Conservation (phyloP, 2,888 invertebrate genomes). For the Stegophylla sp. region DNA sequence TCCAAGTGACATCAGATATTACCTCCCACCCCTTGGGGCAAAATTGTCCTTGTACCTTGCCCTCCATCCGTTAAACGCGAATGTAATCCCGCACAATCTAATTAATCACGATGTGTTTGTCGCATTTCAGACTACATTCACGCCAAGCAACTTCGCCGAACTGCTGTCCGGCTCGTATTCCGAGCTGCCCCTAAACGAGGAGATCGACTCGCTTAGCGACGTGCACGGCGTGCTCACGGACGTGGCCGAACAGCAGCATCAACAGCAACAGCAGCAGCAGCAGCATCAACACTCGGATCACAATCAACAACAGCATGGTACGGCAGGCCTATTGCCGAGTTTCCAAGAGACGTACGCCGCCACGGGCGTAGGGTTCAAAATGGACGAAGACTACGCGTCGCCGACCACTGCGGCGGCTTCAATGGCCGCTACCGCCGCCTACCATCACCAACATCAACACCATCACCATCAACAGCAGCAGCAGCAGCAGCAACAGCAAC, state of each 20-base stretch:
- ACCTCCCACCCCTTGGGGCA: too few species aligned
- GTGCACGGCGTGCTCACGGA: conserved; percentile 41
- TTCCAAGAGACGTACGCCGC: conserved; percentile 80
- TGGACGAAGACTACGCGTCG: conserved; percentile 79
- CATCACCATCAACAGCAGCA: conserved; percentile 61
- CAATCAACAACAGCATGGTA: conserved; percentile 68
- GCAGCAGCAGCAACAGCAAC: conserved; percentile 62
- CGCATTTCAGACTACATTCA: conserved; percentile 76
- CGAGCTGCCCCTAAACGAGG: conserved; percentile 75
- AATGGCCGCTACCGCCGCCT: conserved; percentile 62
- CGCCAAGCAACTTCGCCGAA: conserved; percentile 79
- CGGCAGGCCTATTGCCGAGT: conserved; percentile 71
- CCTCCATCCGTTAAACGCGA: too few species aligned
- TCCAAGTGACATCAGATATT: too few species aligned
- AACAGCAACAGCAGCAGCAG: conserved; percentile 60
- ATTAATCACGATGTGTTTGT: neutral
- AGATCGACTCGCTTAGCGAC: conserved; percentile 74
- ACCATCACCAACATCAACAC: conserved; percentile 61
- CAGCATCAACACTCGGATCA: conserved; percentile 63
- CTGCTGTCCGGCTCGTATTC: conserved; percentile 77
- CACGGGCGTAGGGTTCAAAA: conserved; percentile 76
- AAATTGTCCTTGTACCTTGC: too few species aligned
- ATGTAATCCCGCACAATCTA: too few species aligned
- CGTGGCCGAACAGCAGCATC: conserved; percentile 62
- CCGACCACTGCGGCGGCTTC: conserved; percentile 61